A percentile compares a stretch with the other conserved stretches of the same genome.
These are phyloP conservation scores for Girardinus metallicus DNA, from an alignment of 2,797 vertebrate species.

Conservation along the genomic window DNA sequence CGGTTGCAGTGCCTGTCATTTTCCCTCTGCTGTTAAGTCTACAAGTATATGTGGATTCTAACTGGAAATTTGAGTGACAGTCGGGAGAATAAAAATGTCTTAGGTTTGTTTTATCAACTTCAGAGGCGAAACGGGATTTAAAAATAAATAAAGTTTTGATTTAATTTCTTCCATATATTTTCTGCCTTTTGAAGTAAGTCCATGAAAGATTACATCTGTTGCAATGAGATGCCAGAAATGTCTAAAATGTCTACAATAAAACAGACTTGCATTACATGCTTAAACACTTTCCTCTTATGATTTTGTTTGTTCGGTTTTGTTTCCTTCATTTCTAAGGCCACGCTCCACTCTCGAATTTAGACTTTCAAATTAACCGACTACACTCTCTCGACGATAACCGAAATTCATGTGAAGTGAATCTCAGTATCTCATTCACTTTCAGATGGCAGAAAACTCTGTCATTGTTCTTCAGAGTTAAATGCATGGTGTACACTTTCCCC, in stretches of 20 bases:
- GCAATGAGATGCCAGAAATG: constrained; percentile 69
- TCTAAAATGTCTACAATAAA: constrained; percentile 77
- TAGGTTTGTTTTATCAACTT: constrained; percentile 70
- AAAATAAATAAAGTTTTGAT: constrained; percentile 46
- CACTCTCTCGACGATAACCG: constrained; percentile 14
- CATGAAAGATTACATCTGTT: constrained; percentile 75
- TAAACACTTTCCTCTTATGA: constrained; percentile 48
- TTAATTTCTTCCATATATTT: constrained; percentile 57
- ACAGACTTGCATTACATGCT: constrained; percentile 74
- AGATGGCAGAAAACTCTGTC: constrained; percentile 37
- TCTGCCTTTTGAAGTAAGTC: constrained; percentile 63
- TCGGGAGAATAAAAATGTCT: constrained; percentile 51
- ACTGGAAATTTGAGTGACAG: constrained; percentile 76
- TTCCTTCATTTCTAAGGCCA: constrained; percentile 33
- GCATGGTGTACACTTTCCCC: constrained; percentile 80
- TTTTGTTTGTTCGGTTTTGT: constrained; percentile 32
- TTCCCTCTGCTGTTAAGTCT: constrained; percentile 68
- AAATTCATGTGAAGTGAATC: constrained; percentile 57
- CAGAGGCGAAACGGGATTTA: constrained; percentile 36
- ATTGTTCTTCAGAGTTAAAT: constrained; percentile 68
- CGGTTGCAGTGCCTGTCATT: constrained; percentile 56
- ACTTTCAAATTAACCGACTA: constrained; percentile 27
- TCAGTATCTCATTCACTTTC: constrained; percentile 47
- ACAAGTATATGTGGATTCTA: constrained; percentile 60
- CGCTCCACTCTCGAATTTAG: not conserved